Evolutionary conservation across 2,888 invertebrate genomes (phyloP).

Genomic region (Sussaba pulchella): DNA sequence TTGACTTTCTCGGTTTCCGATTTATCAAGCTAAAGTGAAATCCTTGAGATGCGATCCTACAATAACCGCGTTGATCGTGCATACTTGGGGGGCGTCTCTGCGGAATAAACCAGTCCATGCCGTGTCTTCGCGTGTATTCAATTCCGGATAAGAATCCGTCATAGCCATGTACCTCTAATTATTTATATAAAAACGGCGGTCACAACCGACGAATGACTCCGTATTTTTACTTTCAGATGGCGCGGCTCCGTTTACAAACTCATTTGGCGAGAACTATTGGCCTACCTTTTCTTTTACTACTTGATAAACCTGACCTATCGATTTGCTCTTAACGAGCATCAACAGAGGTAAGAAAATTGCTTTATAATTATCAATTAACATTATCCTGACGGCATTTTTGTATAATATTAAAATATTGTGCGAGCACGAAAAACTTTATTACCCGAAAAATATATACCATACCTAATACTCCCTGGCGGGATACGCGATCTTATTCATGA

Average conservation of each 20-base stretch:
- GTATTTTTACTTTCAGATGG: slow-evolving; percentile 90
- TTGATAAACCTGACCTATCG: slow-evolving; percentile 95
- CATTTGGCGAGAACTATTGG: slow-evolving; percentile 96
- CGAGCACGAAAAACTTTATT: no score
- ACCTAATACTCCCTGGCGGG: no score
- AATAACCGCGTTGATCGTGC: background rate
- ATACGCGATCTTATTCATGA: no score
- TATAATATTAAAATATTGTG: background rate
- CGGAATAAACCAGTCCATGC: no score
- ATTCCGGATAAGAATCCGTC: no score
- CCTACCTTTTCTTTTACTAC: slow-evolving; percentile 94
- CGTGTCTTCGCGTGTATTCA: no score
- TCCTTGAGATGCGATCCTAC: background rate
- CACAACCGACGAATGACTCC: no score
- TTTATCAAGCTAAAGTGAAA: background rate
- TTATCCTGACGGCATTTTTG: background rate
- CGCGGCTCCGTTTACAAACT: slow-evolving; percentile 97
- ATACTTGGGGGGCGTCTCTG: no score
- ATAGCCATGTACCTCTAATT: no score
- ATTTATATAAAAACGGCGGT: no score
- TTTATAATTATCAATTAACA: background rate
- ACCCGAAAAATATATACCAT: no score
- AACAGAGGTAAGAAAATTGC: slow-evolving; percentile 89
- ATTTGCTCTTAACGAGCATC: slow-evolving; percentile 91
- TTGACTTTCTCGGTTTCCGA: background rate